phyloP scores from a whole-genome alignment of 2,797 vertebrate species.

The Eulemur coronatus region DNA sequence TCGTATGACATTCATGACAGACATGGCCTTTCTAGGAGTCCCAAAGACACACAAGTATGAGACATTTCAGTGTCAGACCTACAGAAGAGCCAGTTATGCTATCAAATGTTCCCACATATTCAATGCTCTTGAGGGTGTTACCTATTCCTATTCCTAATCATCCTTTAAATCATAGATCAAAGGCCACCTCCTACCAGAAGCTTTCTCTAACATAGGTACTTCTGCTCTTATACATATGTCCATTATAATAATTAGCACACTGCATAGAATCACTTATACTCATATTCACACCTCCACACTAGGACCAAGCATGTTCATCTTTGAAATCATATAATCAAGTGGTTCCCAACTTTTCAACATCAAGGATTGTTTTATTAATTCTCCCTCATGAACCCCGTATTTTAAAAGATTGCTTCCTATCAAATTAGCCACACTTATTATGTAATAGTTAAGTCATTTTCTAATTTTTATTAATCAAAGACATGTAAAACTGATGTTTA shows the following conservation, averaged over 20 bases:
- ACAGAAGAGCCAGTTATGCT: conserved; percentile 14
- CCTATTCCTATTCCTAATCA: conserved; percentile 15
- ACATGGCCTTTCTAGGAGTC: not conserved
- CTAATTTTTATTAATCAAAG: conserved; percentile 41
- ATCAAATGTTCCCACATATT: not conserved
- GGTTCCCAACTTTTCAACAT: not conserved
- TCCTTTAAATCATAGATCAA: conserved; percentile 40
- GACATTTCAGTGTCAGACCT: conserved; percentile 8
- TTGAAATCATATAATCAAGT: conserved; percentile 34
- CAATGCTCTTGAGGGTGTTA: not conserved
- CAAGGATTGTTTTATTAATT: conserved; percentile 41
- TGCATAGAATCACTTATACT: not conserved
- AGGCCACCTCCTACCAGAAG: conserved; percentile 2
- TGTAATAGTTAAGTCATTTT: conserved; percentile 36
- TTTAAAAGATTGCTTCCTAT: conserved; percentile 35
- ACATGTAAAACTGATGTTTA: conserved; percentile 13
- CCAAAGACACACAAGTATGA: conserved; percentile 39
- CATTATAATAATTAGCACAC: not conserved
- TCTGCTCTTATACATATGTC: not conserved
- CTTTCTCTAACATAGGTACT: not conserved
- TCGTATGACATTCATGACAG: conserved; percentile 4
- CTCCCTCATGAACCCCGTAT: not conserved
- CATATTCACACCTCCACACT: not conserved
- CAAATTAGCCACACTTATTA: conserved; percentile 38
- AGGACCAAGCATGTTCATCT: conserved; percentile 2